Conservation (phyloP, 2,888 invertebrate genomes). For the Ectemnius continuus region DNA sequence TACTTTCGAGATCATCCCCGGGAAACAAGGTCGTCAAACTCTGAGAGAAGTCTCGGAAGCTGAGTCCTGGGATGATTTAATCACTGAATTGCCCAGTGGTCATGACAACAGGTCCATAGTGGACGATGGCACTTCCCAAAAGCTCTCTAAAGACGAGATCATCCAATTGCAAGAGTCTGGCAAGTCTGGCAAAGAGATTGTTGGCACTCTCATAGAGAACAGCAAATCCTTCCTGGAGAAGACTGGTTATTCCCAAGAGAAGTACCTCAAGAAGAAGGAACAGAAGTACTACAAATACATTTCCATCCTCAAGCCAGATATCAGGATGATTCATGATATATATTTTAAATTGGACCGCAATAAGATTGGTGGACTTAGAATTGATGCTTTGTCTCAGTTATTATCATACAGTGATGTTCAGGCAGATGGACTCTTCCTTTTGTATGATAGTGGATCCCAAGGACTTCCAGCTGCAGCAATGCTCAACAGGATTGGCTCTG, state of each 20-base stretch:
- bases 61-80: constrained; percentile 82
- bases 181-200: constrained; percentile 88
- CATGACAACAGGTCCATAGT: constrained; percentile 90
- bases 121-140: constrained; percentile 90
- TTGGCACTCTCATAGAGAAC: constrained; percentile 92
- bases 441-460: constrained; percentile 93
- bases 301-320: constrained; percentile 88
- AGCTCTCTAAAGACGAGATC: constrained; percentile 90
- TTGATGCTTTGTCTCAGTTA: constrained; percentile 94
- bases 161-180: constrained; percentile 87
- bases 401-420: constrained; percentile 90
- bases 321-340: constrained; percentile 90
- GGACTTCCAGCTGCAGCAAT: constrained; percentile 92
- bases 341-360: constrained; percentile 89
- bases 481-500: constrained; percentile 86
- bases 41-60: constrained; percentile 78
- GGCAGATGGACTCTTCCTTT: constrained; percentile 86
- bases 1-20: constrained; percentile 86
- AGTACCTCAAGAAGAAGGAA: constrained; percentile 96
- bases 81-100: constrained; percentile 83
- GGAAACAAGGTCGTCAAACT: constrained; percentile 70
- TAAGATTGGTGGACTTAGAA: constrained; percentile 87
- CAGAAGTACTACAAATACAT: constrained; percentile 94
- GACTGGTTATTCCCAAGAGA: constrained; percentile 95
- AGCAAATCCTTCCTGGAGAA: constrained; percentile 94